Evolutionary conservation across 1,140 invertebrate genomes (phyloP), one percentile per base, ranked within the genome.

Genomic region (Drosophila jambulina): DNA sequence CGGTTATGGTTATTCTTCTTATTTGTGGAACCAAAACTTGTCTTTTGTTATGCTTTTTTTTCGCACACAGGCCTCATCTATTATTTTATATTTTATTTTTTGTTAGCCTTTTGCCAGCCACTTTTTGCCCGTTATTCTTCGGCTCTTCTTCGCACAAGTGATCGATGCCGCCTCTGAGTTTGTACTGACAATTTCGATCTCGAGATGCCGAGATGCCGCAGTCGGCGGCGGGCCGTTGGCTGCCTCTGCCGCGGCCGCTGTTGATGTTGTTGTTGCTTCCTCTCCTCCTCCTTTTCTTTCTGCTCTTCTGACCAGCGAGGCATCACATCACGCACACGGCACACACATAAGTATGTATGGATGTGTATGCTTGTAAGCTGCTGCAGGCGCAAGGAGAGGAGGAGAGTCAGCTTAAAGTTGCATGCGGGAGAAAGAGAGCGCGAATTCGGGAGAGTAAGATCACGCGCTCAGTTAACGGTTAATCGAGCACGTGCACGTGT

Each of bases 161-260:
- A 87, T 90, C 90, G 84, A 91, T 91, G 91, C 90, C 90, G 90
- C 84, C 84, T 91, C 84, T 91, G 90, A 91, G 90, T 91, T 82
- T 91, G 79, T 91, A 91, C 90, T 91, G 82, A 91, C 62, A 70
- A 53, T 81, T 72, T 72, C 69, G 72, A 76, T 67, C 43, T 54
- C 59, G 51, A 71, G 29, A 67, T 64, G 74, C 54, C 53, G 61
- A 53, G 74, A 77, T 67, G 74, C 42, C 48, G 48, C 38, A 42
- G 74, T 53, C 51, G 32, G n/a, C 29, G 29, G 36, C 48, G 17
- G 10, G 23, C 15, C 48, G 48, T 19, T 19, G 8, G 49, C 49
- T 53, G 49, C 46, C 61, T 34, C 57, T 45, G 71, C 57, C 53
- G 34, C 32, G 32, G 32, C 32, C 23, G 51, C 23, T 51, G 49